Evolutionary conservation across 2,113 vertebrate genomes (phyloP), one percentile per base, ranked within the genome.

Genomic region (Gorsachius goisagi): DNA sequence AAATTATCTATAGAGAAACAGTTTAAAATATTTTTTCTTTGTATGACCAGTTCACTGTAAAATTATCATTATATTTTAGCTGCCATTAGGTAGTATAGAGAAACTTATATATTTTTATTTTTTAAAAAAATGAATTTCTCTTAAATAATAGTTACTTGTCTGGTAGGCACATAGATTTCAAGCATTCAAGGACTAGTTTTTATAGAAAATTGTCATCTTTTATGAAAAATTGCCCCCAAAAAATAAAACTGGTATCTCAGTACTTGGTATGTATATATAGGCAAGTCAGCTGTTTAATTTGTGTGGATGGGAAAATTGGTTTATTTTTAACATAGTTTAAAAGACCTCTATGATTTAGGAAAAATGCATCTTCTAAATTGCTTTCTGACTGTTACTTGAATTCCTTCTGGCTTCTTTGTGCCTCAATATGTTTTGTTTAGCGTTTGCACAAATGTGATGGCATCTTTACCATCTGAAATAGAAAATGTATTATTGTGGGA

Each of bases 41-140:
- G 85, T 97, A 97, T 97, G 97, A 98, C 95, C 97, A 98, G 85
- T 94, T 97, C 96, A 98, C 96, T 98, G 97, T 97, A 98, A 97
- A 97, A 95, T 89, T 96, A 92, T 90, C 85, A 66, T 94, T 97
- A 74, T 98, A 97, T 98, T 98, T 97, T 98, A 96, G 88, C 96
- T 96, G 75, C 96, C 92, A 76, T 96, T 94, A 88, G 93, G 93
- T 97, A 97, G 92, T 94, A 86, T 92, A 97, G 88, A 97, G 94
- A 98, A 95, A 92, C 39, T 2, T 92, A 68, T 96, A 97, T 97
- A 84, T 98, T 98, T 98, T 97, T 97, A 89, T 73, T 96, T 97
- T 89, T 64, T 22, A 55, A 91, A 83, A 79, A 55, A 66, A 28
- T 68, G n/a, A 75, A 95, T 94, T 95, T 93, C 79, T 97, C 92